Evolutionary conservation across 2,888 invertebrate species (phyloP).

Genomic region (Flabesymbios commensalis): DNA sequence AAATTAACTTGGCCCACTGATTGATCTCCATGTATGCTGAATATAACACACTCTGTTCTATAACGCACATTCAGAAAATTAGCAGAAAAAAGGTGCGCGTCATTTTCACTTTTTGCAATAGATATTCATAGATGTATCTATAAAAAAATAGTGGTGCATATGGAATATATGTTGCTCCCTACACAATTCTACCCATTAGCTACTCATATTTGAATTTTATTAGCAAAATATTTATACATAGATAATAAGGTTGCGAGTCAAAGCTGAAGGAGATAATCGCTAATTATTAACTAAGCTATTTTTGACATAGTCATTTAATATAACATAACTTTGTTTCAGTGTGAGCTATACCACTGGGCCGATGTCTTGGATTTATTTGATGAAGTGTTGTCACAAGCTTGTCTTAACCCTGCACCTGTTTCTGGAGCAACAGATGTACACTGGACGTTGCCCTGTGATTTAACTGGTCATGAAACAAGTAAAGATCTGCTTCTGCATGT

Average conservation of each 20-base stretch:
- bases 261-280: background rate
- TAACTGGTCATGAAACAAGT: constrained; percentile 67
- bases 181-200: too few relatives aligned
- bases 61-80: too few relatives aligned
- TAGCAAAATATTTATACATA: too few relatives aligned
- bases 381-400: constrained; percentile 76
- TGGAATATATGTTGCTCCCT: too few relatives aligned
- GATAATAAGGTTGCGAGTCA: background rate
- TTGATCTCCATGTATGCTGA: too few relatives aligned
- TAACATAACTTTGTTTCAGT: constrained; percentile 59
- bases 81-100: too few relatives aligned
- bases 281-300: background rate
- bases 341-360: constrained; percentile 85
- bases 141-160: too few relatives aligned
- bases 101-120: too few relatives aligned
- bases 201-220: too few relatives aligned
- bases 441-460: constrained; percentile 77
- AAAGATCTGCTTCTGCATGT: constrained; percentile 74
- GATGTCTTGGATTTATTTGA: constrained; percentile 75
- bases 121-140: too few relatives aligned
- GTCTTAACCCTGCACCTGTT: constrained; percentile 64
- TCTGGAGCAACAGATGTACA: constrained; percentile 63
- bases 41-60: too few relatives aligned
- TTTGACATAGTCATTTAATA: background rate
- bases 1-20: too few relatives aligned